These are phyloP conservation scores for Cariama cristata DNA, from an alignment of 2,113 vertebrate species.

Conservation along the genomic window DNA sequence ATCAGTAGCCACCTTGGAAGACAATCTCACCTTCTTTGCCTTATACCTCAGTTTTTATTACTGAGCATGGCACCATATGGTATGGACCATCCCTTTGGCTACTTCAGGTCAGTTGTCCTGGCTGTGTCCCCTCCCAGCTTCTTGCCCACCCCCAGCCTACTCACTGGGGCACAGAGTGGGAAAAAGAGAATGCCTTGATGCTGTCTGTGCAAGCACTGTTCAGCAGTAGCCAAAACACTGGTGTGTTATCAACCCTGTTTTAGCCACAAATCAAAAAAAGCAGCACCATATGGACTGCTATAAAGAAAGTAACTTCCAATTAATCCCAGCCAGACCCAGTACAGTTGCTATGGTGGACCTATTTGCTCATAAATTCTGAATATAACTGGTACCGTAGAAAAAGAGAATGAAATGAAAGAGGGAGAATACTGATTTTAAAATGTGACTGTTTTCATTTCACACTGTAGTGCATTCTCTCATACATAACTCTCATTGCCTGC, in stretches of 20 bases:
- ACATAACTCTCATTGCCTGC: neutral
- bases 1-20: neutral
- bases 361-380: neutral
- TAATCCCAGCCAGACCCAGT: neutral
- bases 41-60: neutral
- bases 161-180: neutral
- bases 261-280: neutral
- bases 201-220: neutral
- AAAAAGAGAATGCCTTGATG: neutral
- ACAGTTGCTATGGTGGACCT: neutral
- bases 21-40: neutral
- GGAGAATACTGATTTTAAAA: neutral
- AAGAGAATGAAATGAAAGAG: neutral
- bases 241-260: neutral
- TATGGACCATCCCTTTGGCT: neutral
- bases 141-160: neutral
- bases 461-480: neutral
- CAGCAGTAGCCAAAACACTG: neutral
- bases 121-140: neutral
- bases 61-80: neutral
- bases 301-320: neutral
- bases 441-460: neutral
- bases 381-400: neutral
- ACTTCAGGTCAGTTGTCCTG: neutral
- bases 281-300: neutral